Conservation (phyloP, 2,113 vertebrate genomes). For the Rynchops niger region DNA sequence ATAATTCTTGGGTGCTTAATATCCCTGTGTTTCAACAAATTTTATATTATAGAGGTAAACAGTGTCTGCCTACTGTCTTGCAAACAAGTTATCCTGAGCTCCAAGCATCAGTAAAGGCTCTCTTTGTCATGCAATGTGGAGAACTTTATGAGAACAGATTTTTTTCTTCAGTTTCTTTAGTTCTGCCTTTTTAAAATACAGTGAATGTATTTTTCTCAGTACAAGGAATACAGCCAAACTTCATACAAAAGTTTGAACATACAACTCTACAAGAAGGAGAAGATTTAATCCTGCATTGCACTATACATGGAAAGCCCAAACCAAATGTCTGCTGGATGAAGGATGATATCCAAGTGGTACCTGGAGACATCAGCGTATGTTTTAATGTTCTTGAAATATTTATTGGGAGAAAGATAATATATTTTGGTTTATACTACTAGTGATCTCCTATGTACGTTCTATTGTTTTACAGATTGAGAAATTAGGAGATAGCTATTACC, state of each 20-base stretch:
- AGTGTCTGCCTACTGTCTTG: background rate
- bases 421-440: background rate
- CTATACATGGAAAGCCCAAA: slow-evolving; percentile 35
- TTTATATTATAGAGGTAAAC: background rate
- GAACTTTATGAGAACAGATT: background rate
- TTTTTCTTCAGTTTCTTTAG: background rate
- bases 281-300: slow-evolving; percentile 51
- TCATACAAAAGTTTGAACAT: slow-evolving; percentile 42
- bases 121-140: background rate
- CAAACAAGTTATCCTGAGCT: background rate
- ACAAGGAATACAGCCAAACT: slow-evolving; percentile 34
- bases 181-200: background rate
- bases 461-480: slow-evolving; percentile 56
- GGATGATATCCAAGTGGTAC: slow-evolving; percentile 25
- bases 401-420: background rate
- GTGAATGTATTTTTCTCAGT: slow-evolving; percentile 17
- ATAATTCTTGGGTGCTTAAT: background rate
- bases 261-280: slow-evolving; percentile 57
- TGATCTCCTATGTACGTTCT: background rate
- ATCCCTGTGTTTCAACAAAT: background rate
- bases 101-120: background rate
- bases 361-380: slow-evolving; percentile 26
- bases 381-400: background rate
- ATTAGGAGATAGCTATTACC: slow-evolving; percentile 60
- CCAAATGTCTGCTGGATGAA: slow-evolving; percentile 52